Conservation (phyloP, 2,113 vertebrate species). For the Anarhynchus alexandrinus region DNA sequence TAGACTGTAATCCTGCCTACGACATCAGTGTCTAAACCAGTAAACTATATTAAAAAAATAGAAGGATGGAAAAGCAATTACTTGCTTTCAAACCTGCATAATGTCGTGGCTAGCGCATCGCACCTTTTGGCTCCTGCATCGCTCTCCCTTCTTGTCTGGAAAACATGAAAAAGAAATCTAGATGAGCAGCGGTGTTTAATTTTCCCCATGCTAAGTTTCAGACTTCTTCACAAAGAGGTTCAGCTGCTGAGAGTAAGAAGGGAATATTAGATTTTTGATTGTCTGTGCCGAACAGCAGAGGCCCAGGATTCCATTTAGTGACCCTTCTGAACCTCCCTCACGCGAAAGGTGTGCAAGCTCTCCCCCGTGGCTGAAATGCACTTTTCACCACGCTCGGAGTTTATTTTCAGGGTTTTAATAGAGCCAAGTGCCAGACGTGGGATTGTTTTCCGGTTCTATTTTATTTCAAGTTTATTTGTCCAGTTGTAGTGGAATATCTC, state of each 20-base stretch:
- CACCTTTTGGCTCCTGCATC: neutral
- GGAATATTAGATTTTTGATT: constrained; percentile 66
- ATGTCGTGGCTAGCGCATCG: neutral
- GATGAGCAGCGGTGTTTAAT: neutral
- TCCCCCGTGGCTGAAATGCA: neutral
- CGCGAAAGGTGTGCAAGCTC: neutral
- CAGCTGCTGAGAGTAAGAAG: constrained; percentile 16
- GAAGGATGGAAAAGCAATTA: neutral
- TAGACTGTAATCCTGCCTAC: neutral
- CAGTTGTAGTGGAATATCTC: neutral
- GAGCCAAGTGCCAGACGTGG: neutral
- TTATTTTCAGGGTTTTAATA: constrained; percentile 40
- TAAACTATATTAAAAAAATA: neutral
- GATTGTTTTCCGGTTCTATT: neutral
- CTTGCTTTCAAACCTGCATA: neutral
- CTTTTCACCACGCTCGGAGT: neutral
- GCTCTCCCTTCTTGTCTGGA: neutral
- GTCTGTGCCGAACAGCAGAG: neutral
- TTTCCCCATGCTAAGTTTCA: constrained; percentile 42
- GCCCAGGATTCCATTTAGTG: neutral
- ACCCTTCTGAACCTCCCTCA: constrained; percentile 9
- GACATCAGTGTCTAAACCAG: neutral
- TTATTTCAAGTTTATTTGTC: neutral
- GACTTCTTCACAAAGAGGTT: constrained; percentile 12
- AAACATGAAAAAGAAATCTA: constrained; percentile 9